A percentile compares a stretch with the other conserved stretches of the same genome.
phyloP scores from a whole-genome alignment of 1,140 invertebrate genomes.

The Drosophila prosaltans region DNA sequence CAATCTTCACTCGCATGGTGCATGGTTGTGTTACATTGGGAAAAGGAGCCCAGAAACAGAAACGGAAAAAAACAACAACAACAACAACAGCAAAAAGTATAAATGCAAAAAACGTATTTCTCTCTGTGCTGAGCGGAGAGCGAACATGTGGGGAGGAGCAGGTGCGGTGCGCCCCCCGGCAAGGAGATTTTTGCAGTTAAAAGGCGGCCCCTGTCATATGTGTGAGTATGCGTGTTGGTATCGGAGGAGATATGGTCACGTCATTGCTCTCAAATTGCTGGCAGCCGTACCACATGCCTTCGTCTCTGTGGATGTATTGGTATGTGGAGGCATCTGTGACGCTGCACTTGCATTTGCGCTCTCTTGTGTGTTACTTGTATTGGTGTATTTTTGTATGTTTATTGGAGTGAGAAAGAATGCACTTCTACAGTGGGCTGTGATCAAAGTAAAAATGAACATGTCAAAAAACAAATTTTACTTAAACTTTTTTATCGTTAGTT shows the following conservation, averaged over 20 bases:
- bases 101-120: constrained; percentile 19
- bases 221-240: constrained; percentile 6
- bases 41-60: constrained; percentile 78
- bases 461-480: background rate
- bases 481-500: too few relatives aligned
- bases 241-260: constrained; percentile 17
- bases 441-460: background rate
- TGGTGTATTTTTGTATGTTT: constrained; percentile 17
- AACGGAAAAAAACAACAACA: constrained; percentile 33
- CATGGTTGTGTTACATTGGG: constrained; percentile 83
- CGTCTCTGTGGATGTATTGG: constrained; percentile 71
- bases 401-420: constrained; percentile 33
- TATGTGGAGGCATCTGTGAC: constrained; percentile 57
- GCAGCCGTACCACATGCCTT: constrained; percentile 66
- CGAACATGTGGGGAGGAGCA: constrained; percentile 57
- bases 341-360: constrained; percentile 43
- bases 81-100: constrained; percentile 22
- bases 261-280: constrained; percentile 61
- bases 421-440: constrained; percentile 40
- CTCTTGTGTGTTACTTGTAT: constrained; percentile 9
- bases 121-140: constrained; percentile 21
- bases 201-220: constrained; percentile 16
- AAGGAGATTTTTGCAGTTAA: constrained; percentile 50
- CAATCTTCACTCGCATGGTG: constrained; percentile 78
- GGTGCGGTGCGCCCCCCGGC: constrained; percentile 50